Conservation (phyloP, 2,888 invertebrate genomes). For the Himalopsyche tibetana region DNA sequence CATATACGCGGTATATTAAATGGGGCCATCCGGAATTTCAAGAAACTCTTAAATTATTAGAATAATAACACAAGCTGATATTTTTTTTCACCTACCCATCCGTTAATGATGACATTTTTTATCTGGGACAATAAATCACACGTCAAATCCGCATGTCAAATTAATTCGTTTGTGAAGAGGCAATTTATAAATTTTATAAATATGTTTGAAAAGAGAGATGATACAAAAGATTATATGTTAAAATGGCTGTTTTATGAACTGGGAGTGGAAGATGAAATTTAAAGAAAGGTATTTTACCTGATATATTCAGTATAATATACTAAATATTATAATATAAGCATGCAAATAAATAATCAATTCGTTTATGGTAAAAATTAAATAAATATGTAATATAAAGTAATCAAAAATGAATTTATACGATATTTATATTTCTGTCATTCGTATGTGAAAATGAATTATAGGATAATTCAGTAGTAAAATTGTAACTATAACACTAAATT, state of each 20-base stretch:
- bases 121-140: neutral
- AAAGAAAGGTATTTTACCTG: neutral
- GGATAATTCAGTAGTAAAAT: too few relatives aligned
- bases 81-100: slow-evolving; percentile 15
- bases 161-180: neutral
- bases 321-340: too few relatives aligned
- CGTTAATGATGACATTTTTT: slow-evolving; percentile 19
- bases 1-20: neutral
- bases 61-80: slow-evolving; percentile 13
- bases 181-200: neutral
- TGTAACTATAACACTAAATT: too few relatives aligned
- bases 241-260: neutral
- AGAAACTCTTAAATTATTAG: slow-evolving; percentile 13
- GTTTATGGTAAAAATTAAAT: too few relatives aligned
- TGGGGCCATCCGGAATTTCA: slow-evolving; percentile 21
- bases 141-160: neutral
- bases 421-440: too few relatives aligned
- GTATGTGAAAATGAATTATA: too few relatives aligned
- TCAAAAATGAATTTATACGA: too few relatives aligned
- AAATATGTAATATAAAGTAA: too few relatives aligned
- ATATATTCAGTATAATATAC: too few relatives aligned
- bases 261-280: neutral
- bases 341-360: too few relatives aligned
- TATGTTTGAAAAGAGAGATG: neutral
- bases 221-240: neutral